Evolutionary conservation across 2,113 vertebrate genomes (phyloP).

Genomic region (Meleagris gallopavo): DNA sequence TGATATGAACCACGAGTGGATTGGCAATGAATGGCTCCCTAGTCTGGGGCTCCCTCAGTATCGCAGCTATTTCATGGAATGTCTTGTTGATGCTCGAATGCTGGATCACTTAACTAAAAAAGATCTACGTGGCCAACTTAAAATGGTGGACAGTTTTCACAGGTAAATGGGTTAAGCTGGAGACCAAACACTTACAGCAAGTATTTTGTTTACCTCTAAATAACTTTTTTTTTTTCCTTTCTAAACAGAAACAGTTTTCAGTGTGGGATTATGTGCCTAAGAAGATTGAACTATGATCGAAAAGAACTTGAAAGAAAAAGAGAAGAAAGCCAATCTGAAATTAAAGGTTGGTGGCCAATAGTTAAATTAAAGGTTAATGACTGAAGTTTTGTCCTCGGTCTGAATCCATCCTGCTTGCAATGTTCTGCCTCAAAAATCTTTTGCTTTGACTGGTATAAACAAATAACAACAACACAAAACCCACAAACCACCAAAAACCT

Average conservation of each 20-base stretch:
- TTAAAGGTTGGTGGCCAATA: slow-evolving; percentile 78
- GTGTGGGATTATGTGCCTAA: slow-evolving; percentile 96
- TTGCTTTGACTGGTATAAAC: neutral
- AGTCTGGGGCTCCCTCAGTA: slow-evolving; percentile 95
- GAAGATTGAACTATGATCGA: slow-evolving; percentile 94
- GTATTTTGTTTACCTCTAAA: neutral
- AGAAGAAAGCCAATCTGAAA: slow-evolving; percentile 87
- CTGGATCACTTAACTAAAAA: slow-evolving; percentile 98
- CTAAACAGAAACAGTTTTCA: slow-evolving; percentile 94
- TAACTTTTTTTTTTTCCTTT: neutral
- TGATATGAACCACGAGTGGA: slow-evolving; percentile 99
- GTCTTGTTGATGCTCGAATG: slow-evolving; percentile 98
- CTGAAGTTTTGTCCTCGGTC: neutral
- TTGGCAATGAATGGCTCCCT: slow-evolving; percentile 97
- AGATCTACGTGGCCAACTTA: slow-evolving; percentile 94
- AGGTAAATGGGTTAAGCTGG: slow-evolving; percentile 73
- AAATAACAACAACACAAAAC: neutral
- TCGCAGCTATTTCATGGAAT: slow-evolving; percentile 99
- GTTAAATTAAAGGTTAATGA: slow-evolving; percentile 82
- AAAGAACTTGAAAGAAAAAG: slow-evolving; percentile 92
- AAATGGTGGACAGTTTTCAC: slow-evolving; percentile 99
- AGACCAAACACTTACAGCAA: neutral
- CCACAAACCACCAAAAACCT: neutral
- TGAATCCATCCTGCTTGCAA: neutral
- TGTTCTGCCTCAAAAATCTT: neutral